Evolutionary conservation across 2,113 vertebrate genomes (phyloP).

Genomic region (Gopherus evgoodei): DNA sequence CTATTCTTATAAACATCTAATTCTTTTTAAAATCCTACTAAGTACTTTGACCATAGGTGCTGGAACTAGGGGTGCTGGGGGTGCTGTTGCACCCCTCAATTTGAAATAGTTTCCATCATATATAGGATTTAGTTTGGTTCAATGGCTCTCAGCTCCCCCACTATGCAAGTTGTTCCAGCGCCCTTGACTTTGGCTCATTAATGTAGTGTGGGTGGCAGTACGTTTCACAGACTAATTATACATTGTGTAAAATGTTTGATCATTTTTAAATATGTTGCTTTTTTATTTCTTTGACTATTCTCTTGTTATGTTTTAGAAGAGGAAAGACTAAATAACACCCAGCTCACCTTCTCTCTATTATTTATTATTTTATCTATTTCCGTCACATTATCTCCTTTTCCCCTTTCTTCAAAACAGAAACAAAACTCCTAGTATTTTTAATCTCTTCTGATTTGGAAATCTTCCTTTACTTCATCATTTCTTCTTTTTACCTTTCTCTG

Average conservation of each 20-base stretch:
- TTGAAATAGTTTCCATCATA: no score
- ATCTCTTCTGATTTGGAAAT: not conserved
- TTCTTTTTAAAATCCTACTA: not conserved
- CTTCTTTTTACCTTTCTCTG: slow-evolving; percentile 36
- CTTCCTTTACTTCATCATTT: not conserved
- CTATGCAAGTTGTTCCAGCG: not conserved
- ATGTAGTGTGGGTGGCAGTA: not conserved
- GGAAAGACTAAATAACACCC: not conserved
- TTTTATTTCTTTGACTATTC: not conserved
- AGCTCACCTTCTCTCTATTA: not conserved
- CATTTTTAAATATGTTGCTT: not conserved
- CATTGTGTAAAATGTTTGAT: not conserved
- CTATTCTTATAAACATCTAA: not conserved
- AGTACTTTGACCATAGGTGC: not conserved
- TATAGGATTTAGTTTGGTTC: no score
- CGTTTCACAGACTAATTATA: not conserved
- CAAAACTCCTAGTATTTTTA: not conserved
- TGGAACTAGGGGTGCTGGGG: no score
- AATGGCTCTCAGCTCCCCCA: no score
- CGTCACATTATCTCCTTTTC: not conserved
- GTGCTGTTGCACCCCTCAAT: no score
- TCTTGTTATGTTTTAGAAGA: not conserved
- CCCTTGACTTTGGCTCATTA: not conserved
- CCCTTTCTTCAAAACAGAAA: slow-evolving; percentile 7
- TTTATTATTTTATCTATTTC: not conserved